Evolutionary conservation across 37 sponge, comb jelly and placozoan genomes (phyloP), one percentile per base, ranked within the genome.

Genomic region (Halichondria panicea): DNA sequence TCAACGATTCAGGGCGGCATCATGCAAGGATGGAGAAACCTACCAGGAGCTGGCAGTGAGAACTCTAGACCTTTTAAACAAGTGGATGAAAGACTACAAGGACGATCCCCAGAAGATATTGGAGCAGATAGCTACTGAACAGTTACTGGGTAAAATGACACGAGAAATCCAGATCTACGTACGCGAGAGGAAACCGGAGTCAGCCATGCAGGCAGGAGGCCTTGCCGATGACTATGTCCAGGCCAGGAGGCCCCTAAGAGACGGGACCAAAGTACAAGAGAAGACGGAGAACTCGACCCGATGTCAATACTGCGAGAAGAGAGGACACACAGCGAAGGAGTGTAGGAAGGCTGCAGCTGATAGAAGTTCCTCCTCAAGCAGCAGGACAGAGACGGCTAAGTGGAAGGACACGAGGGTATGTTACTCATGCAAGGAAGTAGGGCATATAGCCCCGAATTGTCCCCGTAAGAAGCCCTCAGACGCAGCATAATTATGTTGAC

Each of bases 1-100:
- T 4, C 67, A 55, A 30, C 58, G 80, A 19, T 86, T 86, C 46
- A 31, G 86, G 43, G 11, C 61, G 12, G 73, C 67, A 7, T 32
- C 32, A 7, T 3, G 32, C 53, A 62, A 62, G 62, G 30, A 43
- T 8, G 77, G 67, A 28, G 84, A 84, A 27, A 76, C 62, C 3
- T 55, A 75, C 63, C 2, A 74, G 18, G 83, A 82, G 63, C 44
- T 82, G 46, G 60, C 68, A 4, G 63, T 42, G 0, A 40, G 68
- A 36, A 13, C 66, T 43, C n/a, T 63, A 53, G 75, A 82, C 25
- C 30, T 59, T 6, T 31, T 34, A 28, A 11, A 1, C 3, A 69
- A 70, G 62, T 80, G 81, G 81, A 4, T 80, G 61, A 55, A 70
- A 25, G 44, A 25, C 9, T 28, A 28, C 22, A 27, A 70, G 3